Evolutionary conservation across 2,888 invertebrate species (phyloP), one percentile per base, ranked within the genome.

Genomic region (Torymus tubicola): DNA sequence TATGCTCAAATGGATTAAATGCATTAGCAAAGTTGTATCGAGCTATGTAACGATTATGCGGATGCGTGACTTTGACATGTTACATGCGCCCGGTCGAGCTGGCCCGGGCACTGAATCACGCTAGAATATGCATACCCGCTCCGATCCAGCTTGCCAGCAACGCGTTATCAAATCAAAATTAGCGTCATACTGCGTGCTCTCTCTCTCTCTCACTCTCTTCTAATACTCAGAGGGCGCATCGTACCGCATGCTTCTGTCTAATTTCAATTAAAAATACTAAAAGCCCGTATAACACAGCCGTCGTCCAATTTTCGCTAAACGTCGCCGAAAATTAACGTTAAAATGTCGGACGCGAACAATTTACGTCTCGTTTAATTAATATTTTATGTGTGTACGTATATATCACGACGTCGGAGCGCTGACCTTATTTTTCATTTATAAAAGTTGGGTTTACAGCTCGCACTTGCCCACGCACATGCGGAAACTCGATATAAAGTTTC

Each of bases 91-190:
- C 42, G 42, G 42, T 42, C 42, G 42, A 42, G 42, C 8, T 5
- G 42, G 42, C 42, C 71, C 50, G 70, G 68, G 53, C 63, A 61
- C 65, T 75, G 80, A 71, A 74, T 75, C 70, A 75, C 70, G 80
- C 75, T 73, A 73, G 42, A 42, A 42, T 42, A 42, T 42, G 42
- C 73, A 50, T 78, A 72, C 69, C 68, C 24, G 60, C 65, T 74
- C 55, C 69, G 50, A 64, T 68, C 71, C 67, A 60, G 71, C 74
- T 80, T 80, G 80, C 75, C 61, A 42, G 63, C 68, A 71, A 76
- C 57, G 69, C 72, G 81, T 84, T 83, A 84, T 84, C 84, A 82
- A 84, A 83, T 82, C 78, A 82, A 83, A 81, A 80, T 84, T 78
- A 82, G 78, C 73, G 77, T 78, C 81, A 80, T 68, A 80, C 77